Evolutionary conservation across 2,888 invertebrate species (phyloP).

Genomic region (Cyclophora albipunctata): DNA sequence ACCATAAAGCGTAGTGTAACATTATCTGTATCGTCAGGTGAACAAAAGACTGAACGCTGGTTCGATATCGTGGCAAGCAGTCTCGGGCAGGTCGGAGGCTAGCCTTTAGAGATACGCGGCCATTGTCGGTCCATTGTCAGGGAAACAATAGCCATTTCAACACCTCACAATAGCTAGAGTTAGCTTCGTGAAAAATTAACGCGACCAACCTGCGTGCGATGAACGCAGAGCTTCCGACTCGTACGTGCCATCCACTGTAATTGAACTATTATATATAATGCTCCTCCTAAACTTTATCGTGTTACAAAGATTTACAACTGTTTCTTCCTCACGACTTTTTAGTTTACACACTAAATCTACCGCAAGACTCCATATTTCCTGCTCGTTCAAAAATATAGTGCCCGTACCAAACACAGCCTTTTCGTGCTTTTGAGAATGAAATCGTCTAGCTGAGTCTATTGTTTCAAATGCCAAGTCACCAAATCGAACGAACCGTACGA

Average conservation of each 20-base stretch:
- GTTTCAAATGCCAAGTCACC: conserved; percentile 22
- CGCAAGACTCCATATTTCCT: too few species aligned
- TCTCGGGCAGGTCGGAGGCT: conserved; percentile 39
- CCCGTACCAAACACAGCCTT: too few species aligned
- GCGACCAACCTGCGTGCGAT: conserved; percentile 39
- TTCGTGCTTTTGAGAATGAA: neutral
- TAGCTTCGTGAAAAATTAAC: conserved; percentile 56
- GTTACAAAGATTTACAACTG: too few species aligned
- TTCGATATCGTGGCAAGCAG: conserved; percentile 21
- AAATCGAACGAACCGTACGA: conserved; percentile 20
- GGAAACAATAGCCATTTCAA: conserved; percentile 52
- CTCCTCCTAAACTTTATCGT: too few species aligned
- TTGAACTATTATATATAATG: conserved; percentile 13
- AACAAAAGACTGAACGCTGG: conserved; percentile 25
- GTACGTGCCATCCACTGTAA: conserved; percentile 12
- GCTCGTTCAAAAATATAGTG: too few species aligned
- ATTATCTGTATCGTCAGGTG: conserved; percentile 21
- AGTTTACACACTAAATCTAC: too few species aligned
- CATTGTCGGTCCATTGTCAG: conserved; percentile 53
- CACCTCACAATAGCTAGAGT: conserved; percentile 52
- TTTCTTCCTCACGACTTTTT: too few species aligned
- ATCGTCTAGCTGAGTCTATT: neutral
- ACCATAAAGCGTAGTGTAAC: neutral
- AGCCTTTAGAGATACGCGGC: conserved; percentile 43
- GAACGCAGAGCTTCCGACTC: conserved; percentile 22